phyloP scores from a whole-genome alignment of 2,888 invertebrate genomes.

The Drosophila engyochracea region DNA sequence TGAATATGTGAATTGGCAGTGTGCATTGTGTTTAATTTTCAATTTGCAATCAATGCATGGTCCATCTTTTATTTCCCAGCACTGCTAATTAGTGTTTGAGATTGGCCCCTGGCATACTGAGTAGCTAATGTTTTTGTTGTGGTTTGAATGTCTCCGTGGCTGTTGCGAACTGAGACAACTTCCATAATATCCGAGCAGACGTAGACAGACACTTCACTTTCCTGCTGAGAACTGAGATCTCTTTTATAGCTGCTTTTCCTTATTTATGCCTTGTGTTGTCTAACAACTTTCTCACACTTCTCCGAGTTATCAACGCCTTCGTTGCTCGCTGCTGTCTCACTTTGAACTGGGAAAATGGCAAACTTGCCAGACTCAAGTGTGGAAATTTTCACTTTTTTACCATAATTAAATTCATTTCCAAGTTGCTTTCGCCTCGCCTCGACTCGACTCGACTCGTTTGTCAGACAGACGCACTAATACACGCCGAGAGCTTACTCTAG shows the following conservation, averaged over 20 bases:
- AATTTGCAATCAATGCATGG: slow-evolving; percentile 72
- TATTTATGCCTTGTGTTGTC: slow-evolving; percentile 76
- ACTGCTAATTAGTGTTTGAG: slow-evolving; percentile 67
- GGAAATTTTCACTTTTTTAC: slow-evolving; percentile 82
- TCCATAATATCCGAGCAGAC: slow-evolving; percentile 27
- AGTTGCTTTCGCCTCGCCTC: slow-evolving; percentile 54
- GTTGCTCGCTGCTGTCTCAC: not conserved
- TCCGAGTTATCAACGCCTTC: slow-evolving; percentile 61
- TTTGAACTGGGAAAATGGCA: slow-evolving; percentile 38
- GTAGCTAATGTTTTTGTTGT: not conserved
- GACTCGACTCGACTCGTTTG: slow-evolving; percentile 27
- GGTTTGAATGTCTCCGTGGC: not conserved
- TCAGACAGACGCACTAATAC: slow-evolving; percentile 35
- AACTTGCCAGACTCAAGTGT: slow-evolving; percentile 81
- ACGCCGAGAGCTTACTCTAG: slow-evolving; percentile 37
- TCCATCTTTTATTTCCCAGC: slow-evolving; percentile 33
- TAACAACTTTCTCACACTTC: slow-evolving; percentile 72
- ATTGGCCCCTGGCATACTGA: slow-evolving; percentile 41
- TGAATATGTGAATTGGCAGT: slow-evolving; percentile 78
- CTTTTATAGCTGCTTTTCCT: slow-evolving; percentile 39
- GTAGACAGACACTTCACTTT: slow-evolving; percentile 54
- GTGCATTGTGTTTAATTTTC: slow-evolving; percentile 72
- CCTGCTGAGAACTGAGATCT: slow-evolving; percentile 6
- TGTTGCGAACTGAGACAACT: slow-evolving; percentile 22
- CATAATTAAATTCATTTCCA: slow-evolving; percentile 82